Conservation (phyloP, 1,140 invertebrate species). For the Drosophila guanche region DNA sequence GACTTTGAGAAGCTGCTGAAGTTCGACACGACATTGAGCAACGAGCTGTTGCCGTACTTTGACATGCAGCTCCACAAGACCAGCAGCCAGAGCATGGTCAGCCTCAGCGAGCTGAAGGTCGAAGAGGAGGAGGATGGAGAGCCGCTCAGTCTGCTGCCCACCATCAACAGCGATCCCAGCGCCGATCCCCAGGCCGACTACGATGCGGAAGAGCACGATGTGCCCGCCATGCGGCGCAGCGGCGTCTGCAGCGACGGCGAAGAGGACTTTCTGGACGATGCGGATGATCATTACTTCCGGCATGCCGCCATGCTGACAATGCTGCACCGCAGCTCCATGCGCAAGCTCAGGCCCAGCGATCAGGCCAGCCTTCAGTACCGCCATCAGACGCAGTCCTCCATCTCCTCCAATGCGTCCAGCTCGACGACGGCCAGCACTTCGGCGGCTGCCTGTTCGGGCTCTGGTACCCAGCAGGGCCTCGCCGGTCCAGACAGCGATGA, state of each 20-base stretch:
- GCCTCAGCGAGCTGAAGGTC: slow-evolving; percentile 63
- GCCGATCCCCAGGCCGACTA: slow-evolving; percentile 74
- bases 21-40: slow-evolving; percentile 77
- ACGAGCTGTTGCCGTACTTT: slow-evolving; percentile 80
- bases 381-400: slow-evolving; percentile 80
- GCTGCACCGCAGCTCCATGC: slow-evolving; percentile 82
- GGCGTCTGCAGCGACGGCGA: slow-evolving; percentile 77
- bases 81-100: slow-evolving; percentile 72
- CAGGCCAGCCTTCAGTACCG: slow-evolving; percentile 73
- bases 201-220: slow-evolving; percentile 34
- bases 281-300: slow-evolving; percentile 77
- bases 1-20: slow-evolving; percentile 82
- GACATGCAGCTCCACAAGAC: slow-evolving; percentile 82
- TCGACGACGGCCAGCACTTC: slow-evolving; percentile 79
- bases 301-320: slow-evolving; percentile 80
- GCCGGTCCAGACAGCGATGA: slow-evolving; percentile 88
- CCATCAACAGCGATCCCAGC: slow-evolving; percentile 76
- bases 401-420: slow-evolving; percentile 77
- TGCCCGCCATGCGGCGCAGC: slow-evolving; percentile 46
- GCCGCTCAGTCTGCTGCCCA: slow-evolving; percentile 69
- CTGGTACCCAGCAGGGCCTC: slow-evolving; percentile 61
- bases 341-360: slow-evolving; percentile 84
- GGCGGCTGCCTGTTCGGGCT: slow-evolving; percentile 49
- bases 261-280: slow-evolving; percentile 75
- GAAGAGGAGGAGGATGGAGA: slow-evolving; percentile 60